Percentiles rank a stretch among this genome's conserved stretches.
Evolutionary conservation across 2,888 invertebrate species (phyloP).

Genomic region (Eilema caniola): DNA sequence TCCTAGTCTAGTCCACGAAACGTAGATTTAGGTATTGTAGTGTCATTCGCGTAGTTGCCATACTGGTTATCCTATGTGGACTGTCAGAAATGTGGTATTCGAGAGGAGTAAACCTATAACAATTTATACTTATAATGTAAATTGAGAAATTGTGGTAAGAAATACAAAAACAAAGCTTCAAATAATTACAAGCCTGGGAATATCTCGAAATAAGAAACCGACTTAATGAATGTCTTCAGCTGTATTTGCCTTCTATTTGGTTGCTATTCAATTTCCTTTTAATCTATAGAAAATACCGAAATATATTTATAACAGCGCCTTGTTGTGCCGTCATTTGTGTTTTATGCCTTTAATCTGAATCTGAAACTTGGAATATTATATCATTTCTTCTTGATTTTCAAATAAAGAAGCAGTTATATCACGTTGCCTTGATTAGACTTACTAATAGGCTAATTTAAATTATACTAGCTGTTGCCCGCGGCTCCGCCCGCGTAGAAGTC

Average conservation of each 20-base stretch:
- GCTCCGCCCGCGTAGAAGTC: too few species aligned
- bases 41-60: too few species aligned
- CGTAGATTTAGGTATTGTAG: too few species aligned
- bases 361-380: background rate
- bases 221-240: background rate
- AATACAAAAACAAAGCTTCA: background rate
- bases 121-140: background rate
- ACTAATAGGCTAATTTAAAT: too few species aligned
- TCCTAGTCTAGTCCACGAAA: too few species aligned
- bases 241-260: background rate
- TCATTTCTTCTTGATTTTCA: background rate
- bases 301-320: background rate
- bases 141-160: background rate
- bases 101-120: background rate
- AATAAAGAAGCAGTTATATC: background rate
- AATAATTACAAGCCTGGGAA: background rate
- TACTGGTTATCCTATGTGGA: too few species aligned
- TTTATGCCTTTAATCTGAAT: background rate
- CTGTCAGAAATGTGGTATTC: too few species aligned
- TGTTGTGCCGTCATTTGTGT: background rate
- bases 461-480: too few species aligned
- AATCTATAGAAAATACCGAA: background rate
- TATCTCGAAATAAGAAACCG: background rate
- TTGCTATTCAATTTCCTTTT: slow-evolving; percentile 2
- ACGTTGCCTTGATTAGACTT: too few species aligned